These are phyloP conservation scores for Clunio marinus DNA, from an alignment of 2,888 invertebrate species.

Conservation along the genomic window DNA sequence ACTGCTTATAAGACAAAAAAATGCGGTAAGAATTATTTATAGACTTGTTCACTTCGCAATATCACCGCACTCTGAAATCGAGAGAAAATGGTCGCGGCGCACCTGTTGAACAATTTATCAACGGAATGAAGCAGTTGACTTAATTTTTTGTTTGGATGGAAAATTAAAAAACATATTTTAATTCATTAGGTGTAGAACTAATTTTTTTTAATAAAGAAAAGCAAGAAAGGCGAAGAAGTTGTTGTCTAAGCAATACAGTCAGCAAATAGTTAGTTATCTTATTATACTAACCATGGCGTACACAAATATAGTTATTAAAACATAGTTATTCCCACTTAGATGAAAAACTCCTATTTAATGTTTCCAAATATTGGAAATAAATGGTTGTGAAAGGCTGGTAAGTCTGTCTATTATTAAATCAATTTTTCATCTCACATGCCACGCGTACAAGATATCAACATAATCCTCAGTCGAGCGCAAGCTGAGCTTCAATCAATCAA, in stretches of 20 bases:
- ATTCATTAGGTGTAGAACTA: no score
- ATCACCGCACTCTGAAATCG: background rate
- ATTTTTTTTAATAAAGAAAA: no score
- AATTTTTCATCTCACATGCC: slow-evolving; percentile 35
- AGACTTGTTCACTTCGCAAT: background rate
- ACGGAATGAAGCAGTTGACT: no score
- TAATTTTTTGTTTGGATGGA: no score
- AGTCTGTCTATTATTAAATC: slow-evolving; percentile 27
- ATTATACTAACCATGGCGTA: no score
- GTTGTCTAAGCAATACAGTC: no score
- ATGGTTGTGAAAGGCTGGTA: background rate
- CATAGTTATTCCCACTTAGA: slow-evolving; percentile 2
- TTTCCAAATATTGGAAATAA: background rate
- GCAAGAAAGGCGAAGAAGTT: no score
- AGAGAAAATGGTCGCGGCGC: background rate
- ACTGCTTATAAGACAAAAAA: background rate
- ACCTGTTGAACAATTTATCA: slow-evolving; percentile 32
- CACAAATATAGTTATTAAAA: slow-evolving; percentile 11
- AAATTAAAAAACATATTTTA: no score
- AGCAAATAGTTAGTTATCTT: no score
- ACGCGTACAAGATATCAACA: slow-evolving; percentile 20
- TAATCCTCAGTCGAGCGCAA: background rate
- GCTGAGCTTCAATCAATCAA: slow-evolving; percentile 34
- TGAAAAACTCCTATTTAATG: no score
- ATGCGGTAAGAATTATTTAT: slow-evolving; percentile 5